Conservation (phyloP, 2,113 vertebrate species). For the Peromyscus leucopus region DNA sequence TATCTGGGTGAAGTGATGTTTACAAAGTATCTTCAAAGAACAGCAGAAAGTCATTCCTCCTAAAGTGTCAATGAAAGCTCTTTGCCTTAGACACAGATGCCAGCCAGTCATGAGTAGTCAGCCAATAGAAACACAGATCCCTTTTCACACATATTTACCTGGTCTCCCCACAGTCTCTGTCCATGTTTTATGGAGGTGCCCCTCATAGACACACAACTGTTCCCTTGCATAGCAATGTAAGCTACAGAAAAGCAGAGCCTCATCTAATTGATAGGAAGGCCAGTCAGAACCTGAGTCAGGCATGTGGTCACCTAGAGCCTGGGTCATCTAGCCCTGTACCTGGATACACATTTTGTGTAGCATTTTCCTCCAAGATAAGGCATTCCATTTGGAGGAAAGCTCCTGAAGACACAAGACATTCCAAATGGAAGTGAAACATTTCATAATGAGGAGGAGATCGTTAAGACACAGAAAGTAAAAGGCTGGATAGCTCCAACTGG, state of each 20-base stretch:
- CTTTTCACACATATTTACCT: not conserved
- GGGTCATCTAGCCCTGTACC: not conserved
- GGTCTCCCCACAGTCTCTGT: too few relatives aligned
- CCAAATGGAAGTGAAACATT: too few relatives aligned
- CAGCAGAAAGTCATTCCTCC: not conserved
- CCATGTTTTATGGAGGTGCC: too few relatives aligned
- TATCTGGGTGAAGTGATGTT: not conserved
- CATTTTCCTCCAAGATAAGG: not conserved
- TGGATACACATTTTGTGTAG: not conserved
- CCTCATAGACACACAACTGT: too few relatives aligned
- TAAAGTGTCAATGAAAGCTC: not conserved
- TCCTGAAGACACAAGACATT: not conserved
- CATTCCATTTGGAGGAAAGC: not conserved
- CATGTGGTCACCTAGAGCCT: too few relatives aligned
- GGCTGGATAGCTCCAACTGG: fast-evolving
- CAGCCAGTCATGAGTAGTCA: fast-evolving
- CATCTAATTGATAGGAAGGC: too few relatives aligned
- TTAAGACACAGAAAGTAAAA: not conserved
- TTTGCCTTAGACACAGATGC: too few relatives aligned
- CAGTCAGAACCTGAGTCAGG: too few relatives aligned
- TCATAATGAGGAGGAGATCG: too few relatives aligned
- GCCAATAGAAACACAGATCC: fast-evolving
- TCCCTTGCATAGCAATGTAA: too few relatives aligned
- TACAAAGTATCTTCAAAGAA: not conserved
- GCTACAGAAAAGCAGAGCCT: too few relatives aligned